Evolutionary conservation across 2,113 vertebrate species (phyloP).

Genomic region (Bombycilla garrulus): DNA sequence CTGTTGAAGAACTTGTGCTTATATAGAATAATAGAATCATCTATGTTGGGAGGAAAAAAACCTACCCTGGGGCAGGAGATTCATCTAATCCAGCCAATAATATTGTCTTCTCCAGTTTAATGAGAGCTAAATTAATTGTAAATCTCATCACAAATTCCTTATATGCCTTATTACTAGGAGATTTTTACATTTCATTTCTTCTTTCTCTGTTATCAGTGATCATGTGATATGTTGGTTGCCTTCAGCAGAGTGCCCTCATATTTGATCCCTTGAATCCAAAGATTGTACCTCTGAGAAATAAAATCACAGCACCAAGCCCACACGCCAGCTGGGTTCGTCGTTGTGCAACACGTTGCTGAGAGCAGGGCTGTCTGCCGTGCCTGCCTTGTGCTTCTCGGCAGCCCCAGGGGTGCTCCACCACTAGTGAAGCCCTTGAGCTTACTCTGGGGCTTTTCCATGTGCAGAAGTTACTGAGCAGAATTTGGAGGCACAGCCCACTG

Average conservation of each 20-base stretch:
- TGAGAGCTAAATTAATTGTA: neutral
- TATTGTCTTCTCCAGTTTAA: neutral
- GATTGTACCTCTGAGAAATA: neutral
- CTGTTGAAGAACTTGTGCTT: neutral
- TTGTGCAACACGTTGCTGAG: accelerated
- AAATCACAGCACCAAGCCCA: neutral
- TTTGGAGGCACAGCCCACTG: no score
- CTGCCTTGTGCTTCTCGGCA: neutral
- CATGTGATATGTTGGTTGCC: accelerated
- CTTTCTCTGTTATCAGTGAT: neutral
- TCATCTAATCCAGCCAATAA: neutral
- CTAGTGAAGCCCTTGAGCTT: accelerated
- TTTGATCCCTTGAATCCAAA: neutral
- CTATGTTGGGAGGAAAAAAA: no score
- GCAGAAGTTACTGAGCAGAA: neutral
- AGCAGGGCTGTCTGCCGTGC: neutral
- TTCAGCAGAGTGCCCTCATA: neutral
- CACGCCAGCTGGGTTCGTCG: neutral
- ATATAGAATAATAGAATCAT: neutral
- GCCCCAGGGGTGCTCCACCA: neutral
- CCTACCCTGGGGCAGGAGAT: neutral
- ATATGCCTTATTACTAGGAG: neutral
- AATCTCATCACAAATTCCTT: neutral
- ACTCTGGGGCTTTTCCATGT: neutral
- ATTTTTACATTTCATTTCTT: neutral